Percentiles rank a stretch among this genome's conserved stretches.
Conservation (phyloP, 92 coral and sea anemone genomes). For the Nematostella vectensis region DNA sequence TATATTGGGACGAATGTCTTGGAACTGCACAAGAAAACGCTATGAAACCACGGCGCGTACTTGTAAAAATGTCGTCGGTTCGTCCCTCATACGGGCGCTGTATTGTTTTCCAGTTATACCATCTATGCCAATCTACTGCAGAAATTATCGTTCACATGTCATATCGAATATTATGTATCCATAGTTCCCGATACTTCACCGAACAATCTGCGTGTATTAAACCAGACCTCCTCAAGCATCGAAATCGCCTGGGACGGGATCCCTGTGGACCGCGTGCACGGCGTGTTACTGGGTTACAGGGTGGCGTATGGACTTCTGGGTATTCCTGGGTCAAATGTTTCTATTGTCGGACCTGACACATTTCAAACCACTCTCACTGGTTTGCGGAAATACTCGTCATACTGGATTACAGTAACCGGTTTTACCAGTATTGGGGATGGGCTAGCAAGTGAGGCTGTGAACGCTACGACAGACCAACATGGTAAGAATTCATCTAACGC, state of each 20-base stretch:
- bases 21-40: too few species aligned
- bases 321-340: background rate
- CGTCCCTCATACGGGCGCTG: too few species aligned
- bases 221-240: conserved; percentile 13
- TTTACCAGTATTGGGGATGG: conserved; percentile 3
- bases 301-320: background rate
- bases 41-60: too few species aligned
- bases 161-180: too few species aligned
- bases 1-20: too few species aligned
- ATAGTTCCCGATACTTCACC: conserved; percentile 7
- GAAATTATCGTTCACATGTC: too few species aligned
- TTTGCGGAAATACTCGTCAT: background rate
- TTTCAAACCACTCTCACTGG: background rate
- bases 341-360: background rate
- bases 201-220: background rate
- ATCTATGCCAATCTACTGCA: too few species aligned
- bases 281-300: conserved; percentile 1
- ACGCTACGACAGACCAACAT: background rate
- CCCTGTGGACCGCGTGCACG: background rate
- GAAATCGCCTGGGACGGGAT: conserved; percentile 9
- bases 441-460: background rate
- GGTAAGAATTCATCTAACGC: conserved; percentile 1
- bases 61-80: too few species aligned
- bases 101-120: too few species aligned
- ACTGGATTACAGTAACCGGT: background rate